Conservation (phyloP, 2,113 vertebrate species). For the Burhinus oedicnemus region DNA sequence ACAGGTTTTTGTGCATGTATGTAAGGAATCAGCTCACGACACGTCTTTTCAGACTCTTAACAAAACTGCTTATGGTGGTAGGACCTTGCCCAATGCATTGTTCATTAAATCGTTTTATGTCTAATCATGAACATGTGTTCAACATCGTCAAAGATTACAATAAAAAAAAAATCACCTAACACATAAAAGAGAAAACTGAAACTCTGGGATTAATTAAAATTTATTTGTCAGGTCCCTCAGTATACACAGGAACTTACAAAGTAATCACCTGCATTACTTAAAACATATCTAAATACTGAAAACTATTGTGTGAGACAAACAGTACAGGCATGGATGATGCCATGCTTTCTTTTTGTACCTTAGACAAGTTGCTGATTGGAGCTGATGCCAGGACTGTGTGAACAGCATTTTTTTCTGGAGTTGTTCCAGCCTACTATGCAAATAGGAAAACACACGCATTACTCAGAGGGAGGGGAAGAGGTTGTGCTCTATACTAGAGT, state of each 20-base stretch:
- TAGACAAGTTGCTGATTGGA: background rate
- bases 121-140: background rate
- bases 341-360: background rate
- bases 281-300: background rate
- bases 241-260: background rate
- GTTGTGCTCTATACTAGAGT: background rate
- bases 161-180: background rate
- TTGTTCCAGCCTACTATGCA: background rate
- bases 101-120: background rate
- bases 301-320: background rate
- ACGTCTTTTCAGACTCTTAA: background rate
- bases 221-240: background rate
- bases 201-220: background rate
- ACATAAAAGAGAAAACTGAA: background rate
- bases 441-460: background rate
- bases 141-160: accelerated
- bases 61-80: background rate
- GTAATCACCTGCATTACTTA: background rate
- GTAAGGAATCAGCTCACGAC: background rate
- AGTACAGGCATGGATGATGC: background rate
- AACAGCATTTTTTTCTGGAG: background rate
- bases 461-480: background rate
- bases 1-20: too few species aligned
- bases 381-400: background rate
- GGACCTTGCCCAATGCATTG: background rate